Evolutionary conservation across 2,888 invertebrate species (phyloP).

Genomic region (Sesamia inferens): DNA sequence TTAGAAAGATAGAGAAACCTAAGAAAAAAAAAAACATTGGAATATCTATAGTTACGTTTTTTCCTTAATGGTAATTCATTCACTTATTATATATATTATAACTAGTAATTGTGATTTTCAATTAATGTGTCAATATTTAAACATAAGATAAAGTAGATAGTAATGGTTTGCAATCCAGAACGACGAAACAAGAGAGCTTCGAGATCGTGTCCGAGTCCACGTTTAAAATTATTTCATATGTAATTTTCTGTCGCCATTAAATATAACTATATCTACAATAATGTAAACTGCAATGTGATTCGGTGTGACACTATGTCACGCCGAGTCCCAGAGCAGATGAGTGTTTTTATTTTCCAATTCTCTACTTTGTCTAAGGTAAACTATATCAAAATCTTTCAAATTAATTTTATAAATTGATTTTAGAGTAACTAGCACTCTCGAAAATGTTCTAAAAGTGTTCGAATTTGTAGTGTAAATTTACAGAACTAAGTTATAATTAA

Average conservation of each 20-base stretch:
- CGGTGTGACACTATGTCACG: conserved; percentile 50
- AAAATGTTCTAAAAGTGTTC: no score
- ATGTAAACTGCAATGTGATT: conserved; percentile 65
- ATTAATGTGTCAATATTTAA: conserved; percentile 86
- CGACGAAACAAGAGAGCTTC: conserved; percentile 81
- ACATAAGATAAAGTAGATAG: conserved; percentile 80
- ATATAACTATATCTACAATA: conserved; percentile 78
- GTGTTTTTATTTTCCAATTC: conserved; percentile 27
- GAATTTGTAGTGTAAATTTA: no score
- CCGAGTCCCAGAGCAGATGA: conserved; percentile 51
- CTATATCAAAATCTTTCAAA: no score
- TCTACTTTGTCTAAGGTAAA: neutral
- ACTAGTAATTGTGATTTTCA: conserved; percentile 80
- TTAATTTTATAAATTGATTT: no score
- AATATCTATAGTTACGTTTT: conserved; percentile 71
- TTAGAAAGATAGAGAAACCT: conserved; percentile 72
- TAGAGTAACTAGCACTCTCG: no score
- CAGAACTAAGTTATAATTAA: no score
- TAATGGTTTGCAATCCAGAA: conserved; percentile 82
- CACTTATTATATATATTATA: conserved; percentile 67
- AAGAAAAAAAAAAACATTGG: conserved; percentile 66
- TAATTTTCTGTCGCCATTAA: conserved; percentile 87
- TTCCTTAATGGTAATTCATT: conserved; percentile 73
- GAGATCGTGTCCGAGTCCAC: conserved; percentile 11
- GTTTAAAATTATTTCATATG: conserved; percentile 74